Evolutionary conservation across 1,140 invertebrate genomes (phyloP).

Genomic region (Globodera rostochiensis): DNA sequence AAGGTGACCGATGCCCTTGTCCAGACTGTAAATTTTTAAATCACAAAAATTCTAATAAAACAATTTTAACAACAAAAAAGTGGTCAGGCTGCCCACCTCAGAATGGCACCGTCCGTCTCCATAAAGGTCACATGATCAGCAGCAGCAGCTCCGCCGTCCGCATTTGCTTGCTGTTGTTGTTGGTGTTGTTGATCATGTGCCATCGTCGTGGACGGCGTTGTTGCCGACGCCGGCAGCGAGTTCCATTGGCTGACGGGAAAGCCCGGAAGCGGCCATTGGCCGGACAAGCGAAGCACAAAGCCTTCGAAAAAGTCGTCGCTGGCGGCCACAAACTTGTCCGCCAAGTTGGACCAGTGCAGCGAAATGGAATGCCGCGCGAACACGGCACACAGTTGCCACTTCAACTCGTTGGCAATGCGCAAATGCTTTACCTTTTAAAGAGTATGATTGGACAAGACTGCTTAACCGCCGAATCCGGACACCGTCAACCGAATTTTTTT

Average conservation of each 20-base stretch:
- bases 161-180: constrained; percentile 15
- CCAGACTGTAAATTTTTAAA: constrained; percentile 36
- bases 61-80: background rate
- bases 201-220: background rate
- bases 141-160: constrained; percentile 6
- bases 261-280: constrained; percentile 58
- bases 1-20: constrained; percentile 18
- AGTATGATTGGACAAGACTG: background rate
- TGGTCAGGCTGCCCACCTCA: constrained; percentile 36
- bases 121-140: constrained; percentile 22
- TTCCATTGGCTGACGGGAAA: constrained; percentile 59
- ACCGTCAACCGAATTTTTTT: no score
- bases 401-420: constrained; percentile 53
- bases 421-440: constrained; percentile 23
- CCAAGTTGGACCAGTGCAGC: constrained; percentile 34
- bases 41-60: background rate
- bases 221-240: constrained; percentile 32
- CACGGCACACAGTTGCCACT: constrained; percentile 55
- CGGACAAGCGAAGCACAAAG: constrained; percentile 39
- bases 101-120: constrained; percentile 39
- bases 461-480: no score
- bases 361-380: constrained; percentile 28
- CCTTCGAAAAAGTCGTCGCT: constrained; percentile 54
- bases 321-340: constrained; percentile 28
- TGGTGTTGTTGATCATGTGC: background rate